Conservation (phyloP, 2,797 vertebrate species). For the Coracias cyanogaster region DNA sequence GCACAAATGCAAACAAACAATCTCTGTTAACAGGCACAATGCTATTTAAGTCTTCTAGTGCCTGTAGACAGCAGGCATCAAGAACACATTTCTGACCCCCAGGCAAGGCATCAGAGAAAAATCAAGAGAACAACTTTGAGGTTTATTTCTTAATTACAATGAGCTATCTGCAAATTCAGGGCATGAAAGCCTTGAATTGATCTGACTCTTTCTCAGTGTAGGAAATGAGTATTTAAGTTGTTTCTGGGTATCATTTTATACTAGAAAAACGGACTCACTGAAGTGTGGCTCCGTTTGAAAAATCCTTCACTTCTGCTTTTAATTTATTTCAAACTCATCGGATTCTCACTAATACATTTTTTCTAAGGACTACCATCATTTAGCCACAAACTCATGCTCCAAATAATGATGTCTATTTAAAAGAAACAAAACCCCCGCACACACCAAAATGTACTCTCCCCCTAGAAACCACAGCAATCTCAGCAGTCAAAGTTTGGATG, state of each 20-base stretch:
- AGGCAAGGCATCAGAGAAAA: slow-evolving; percentile 2
- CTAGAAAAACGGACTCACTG: not conserved
- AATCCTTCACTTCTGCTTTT: not conserved
- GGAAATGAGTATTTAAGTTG: slow-evolving; percentile 5
- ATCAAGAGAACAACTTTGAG: not conserved
- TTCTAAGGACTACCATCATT: not conserved
- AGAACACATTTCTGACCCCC: slow-evolving; percentile 7
- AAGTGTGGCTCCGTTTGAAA: not conserved
- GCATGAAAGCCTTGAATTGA: not conserved
- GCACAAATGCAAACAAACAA: slow-evolving; percentile 70
- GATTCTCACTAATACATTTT: not conserved
- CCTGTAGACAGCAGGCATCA: slow-evolving; percentile 34
- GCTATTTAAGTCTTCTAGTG: slow-evolving; percentile 38
- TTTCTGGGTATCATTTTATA: not conserved
- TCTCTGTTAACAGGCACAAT: not conserved
- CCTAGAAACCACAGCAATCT: not conserved
- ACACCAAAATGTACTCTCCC: not conserved
- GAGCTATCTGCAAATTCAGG: slow-evolving; percentile 3
- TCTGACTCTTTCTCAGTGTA: not conserved
- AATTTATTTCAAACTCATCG: not conserved
- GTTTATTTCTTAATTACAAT: slow-evolving; percentile 35
- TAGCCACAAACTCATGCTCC: not conserved
- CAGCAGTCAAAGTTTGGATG: not conserved
- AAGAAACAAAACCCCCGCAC: not conserved
- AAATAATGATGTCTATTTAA: not conserved